Evolutionary conservation across 1,140 invertebrate species (phyloP), one percentile per base, ranked within the genome.

Genomic region (Drosophila mauritiana): DNA sequence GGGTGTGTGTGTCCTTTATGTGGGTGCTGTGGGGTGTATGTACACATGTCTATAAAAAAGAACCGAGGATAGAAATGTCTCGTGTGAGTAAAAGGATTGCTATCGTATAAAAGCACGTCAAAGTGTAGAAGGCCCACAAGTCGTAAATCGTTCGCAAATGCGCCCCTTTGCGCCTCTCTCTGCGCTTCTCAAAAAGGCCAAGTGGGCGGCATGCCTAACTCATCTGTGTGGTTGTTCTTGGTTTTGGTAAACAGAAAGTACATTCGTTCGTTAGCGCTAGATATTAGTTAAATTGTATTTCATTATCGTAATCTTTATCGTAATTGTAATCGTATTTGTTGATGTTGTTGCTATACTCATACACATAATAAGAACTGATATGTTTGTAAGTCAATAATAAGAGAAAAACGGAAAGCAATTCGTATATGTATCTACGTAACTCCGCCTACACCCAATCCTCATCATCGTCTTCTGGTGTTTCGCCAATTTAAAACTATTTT

Each of bases 281-380:
- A 65, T 61, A 74, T 79, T 83, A 52, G 79, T 78, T 64, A 55
- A 54, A 69, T 75, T 83, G 63, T 83, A 64, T 77, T 77, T 81
- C 48, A 55, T 77, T 67, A 68, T 68, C 39, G 45, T 63, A 46
- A 73, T 61, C 67, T 13, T 75, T 67, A 76, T 76, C 54, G 61
- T 76, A 75, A 74, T 75, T 74, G 43, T 75, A 65, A 43, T 79
- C 69, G 67, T 63, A 59, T 67, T 73, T 76, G 51, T 76, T 75
- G 40, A 48, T 69, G 63, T 74, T 80, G 57, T 81, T 59, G 37
- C 39, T 73, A 56, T 81, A 67, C 73, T 77, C 72, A 76, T 82
- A 83, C 80, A 55, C 73, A 84, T 84, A 84, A 85, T 64, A 73
- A 77, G 73, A 84, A 80, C 67, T 73, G 65, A 86, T 86, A 86